phyloP scores from a whole-genome alignment of 2,888 invertebrate genomes.

The Cephus pygmeus region DNA sequence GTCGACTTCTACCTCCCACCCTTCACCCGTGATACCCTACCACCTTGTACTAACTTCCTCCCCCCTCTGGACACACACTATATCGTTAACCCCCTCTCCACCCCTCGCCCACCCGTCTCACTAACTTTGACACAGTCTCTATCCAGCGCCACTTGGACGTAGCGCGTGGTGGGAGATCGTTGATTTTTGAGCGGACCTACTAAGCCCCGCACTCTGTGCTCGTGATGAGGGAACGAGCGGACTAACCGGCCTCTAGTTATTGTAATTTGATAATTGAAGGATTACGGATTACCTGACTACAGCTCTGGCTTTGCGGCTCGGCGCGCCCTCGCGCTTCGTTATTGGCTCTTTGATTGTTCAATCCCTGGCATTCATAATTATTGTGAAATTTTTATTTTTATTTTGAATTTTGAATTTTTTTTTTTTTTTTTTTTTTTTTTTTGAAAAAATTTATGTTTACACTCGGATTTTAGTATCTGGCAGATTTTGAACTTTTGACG shows the following conservation, averaged over 20 bases:
- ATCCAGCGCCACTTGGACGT: not conserved
- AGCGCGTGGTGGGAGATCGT: constrained; percentile 19
- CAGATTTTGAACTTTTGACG: not conserved
- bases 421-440: not conserved
- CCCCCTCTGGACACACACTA: not conserved
- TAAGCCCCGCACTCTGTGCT: not conserved
- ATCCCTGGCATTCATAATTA: not conserved
- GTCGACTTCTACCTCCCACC: constrained; percentile 6
- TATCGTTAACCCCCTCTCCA: not conserved
- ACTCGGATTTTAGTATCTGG: not conserved
- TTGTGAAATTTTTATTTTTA: not conserved
- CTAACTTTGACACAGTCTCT: not conserved
- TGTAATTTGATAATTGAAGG: constrained; percentile 58
- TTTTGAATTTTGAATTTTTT: not conserved
- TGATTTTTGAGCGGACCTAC: constrained; percentile 41
- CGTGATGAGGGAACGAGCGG: constrained; percentile 9
- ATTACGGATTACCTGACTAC: constrained; percentile 49
- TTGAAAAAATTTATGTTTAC: not conserved
- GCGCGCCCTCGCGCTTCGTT: constrained; percentile 12
- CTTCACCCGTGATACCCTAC: not conserved
- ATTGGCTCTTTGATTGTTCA: constrained; percentile 22
- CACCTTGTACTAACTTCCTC: not conserved
- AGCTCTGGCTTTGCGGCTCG: constrained; percentile 41
- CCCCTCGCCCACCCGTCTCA: not conserved
- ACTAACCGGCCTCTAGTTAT: constrained; percentile 33